A percentile compares a stretch with the other conserved stretches of the same genome.
These are phyloP conservation scores for Drosophila sp. DNA, from an alignment of 1,140 invertebrate genomes.

Conservation along the genomic window DNA sequence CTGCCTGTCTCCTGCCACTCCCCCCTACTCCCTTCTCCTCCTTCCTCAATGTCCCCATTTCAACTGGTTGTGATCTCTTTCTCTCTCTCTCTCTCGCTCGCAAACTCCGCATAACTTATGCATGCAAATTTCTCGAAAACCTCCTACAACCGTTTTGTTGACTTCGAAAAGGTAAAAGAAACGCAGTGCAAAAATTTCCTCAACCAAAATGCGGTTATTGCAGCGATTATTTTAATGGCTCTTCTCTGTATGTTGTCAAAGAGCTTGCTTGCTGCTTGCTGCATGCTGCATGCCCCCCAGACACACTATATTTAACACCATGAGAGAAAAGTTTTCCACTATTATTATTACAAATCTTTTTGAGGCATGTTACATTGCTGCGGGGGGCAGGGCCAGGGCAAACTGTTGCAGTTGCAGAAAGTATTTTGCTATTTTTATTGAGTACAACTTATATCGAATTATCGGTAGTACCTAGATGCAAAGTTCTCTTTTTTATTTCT, in stretches of 20 bases:
- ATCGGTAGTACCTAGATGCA: too few species aligned
- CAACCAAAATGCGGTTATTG: conserved; percentile 74
- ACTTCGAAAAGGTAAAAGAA: conserved; percentile 67
- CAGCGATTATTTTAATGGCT: conserved; percentile 80
- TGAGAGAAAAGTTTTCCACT: conserved; percentile 28
- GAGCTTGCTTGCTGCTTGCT: conserved; percentile 20
- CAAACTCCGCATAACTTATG: conserved; percentile 72
- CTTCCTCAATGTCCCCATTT: neutral
- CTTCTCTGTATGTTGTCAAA: conserved; percentile 56
- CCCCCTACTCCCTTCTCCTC: neutral
- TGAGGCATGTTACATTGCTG: neutral
- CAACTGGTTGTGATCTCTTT: conserved; percentile 28
- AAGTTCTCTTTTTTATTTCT: too few species aligned
- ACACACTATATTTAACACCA: conserved; percentile 55
- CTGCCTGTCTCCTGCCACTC: neutral
- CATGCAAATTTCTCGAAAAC: conserved; percentile 63
- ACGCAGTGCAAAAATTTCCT: conserved; percentile 60
- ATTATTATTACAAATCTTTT: conserved; percentile 1
- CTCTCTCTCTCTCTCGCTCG: conserved; percentile 56
- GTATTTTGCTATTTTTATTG: too few species aligned
- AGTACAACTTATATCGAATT: too few species aligned
- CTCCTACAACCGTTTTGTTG: conserved; percentile 31
- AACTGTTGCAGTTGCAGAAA: neutral
- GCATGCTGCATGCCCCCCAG: conserved; percentile 25
- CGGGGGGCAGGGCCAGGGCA: neutral